phyloP scores from a whole-genome alignment of 2,888 invertebrate genomes.

The Volucella bombylans region DNA sequence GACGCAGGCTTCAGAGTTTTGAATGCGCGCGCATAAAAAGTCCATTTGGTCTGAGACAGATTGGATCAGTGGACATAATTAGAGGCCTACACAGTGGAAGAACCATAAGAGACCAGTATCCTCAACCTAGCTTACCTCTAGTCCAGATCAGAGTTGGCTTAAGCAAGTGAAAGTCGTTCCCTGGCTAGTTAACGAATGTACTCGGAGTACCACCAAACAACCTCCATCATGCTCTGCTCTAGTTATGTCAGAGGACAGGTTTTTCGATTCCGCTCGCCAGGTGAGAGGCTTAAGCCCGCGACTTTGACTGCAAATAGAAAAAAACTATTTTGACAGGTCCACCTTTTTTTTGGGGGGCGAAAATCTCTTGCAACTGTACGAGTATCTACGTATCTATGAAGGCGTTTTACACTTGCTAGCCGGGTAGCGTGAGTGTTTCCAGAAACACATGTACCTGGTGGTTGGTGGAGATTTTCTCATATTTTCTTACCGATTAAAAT shows the following conservation, averaged over 20 bases:
- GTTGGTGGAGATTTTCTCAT: conserved; percentile 5
- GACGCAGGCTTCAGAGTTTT: conserved; percentile 11
- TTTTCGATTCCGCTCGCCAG: conserved; percentile 19
- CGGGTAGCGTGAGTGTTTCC: conserved; percentile 50
- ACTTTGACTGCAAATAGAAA: neutral
- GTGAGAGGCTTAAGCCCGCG: conserved; percentile 37
- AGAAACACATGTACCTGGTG: conserved; percentile 62
- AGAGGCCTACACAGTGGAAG: conserved; percentile 68
- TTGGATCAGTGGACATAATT: conserved; percentile 70
- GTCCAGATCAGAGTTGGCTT: neutral
- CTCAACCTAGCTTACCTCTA: neutral
- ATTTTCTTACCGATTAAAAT: conserved; percentile 53
- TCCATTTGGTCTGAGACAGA: conserved; percentile 41
- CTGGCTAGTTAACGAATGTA: conserved; percentile 28
- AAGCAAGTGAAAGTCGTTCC: conserved; percentile 63
- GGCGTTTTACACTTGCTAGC: conserved; percentile 68
- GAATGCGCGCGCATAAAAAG: conserved; percentile 34
- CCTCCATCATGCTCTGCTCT: conserved; percentile 65
- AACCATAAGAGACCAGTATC: conserved; percentile 30
- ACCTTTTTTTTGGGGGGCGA: conserved; percentile 41
- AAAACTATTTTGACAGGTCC: conserved; percentile 57
- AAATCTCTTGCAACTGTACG: conserved; percentile 25
- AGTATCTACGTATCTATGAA: conserved; percentile 29
- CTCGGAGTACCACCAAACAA: conserved; percentile 9
- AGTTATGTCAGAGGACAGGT: conserved; percentile 66